These are phyloP conservation scores for Limanda limanda DNA, from an alignment of 2,113 vertebrate genomes.

Conservation along the genomic window DNA sequence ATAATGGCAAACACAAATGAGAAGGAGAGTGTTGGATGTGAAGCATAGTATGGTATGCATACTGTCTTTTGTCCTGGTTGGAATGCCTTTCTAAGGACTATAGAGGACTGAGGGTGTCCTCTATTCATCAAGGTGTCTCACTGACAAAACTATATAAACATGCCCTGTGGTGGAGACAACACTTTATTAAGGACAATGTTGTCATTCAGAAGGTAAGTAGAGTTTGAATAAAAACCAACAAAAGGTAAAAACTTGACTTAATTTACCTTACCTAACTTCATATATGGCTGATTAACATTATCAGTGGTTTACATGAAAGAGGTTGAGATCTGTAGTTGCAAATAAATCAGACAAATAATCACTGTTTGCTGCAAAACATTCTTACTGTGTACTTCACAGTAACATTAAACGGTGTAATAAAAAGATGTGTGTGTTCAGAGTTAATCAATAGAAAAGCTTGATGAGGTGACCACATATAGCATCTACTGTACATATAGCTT, in stretches of 20 bases:
- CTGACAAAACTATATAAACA: not conserved
- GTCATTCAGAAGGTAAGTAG: not conserved
- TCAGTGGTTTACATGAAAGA: not conserved
- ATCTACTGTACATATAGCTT: too few species aligned
- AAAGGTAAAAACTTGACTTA: not conserved
- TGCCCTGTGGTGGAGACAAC: not conserved
- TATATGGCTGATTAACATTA: not conserved
- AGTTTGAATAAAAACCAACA: not conserved
- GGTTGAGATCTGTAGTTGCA: too few species aligned
- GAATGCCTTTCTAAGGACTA: not conserved
- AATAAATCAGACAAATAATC: too few species aligned
- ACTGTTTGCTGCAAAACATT: too few species aligned
- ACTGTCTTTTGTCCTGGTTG: conserved; percentile 15
- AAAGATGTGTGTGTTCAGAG: too few species aligned
- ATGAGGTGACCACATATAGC: too few species aligned
- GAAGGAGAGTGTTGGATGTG: not conserved
- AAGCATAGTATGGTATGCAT: not conserved
- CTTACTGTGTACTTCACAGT: too few species aligned
- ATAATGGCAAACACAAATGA: not conserved
- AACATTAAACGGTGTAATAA: too few species aligned
- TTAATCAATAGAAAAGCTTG: too few species aligned
- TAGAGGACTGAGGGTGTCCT: not conserved
- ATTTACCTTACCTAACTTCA: not conserved
- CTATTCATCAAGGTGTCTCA: not conserved
- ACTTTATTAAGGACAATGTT: not conserved